Base-by-base conservation (phyloP, 1,140 invertebrate genomes). In the Cryptotermes secundus region DNA sequence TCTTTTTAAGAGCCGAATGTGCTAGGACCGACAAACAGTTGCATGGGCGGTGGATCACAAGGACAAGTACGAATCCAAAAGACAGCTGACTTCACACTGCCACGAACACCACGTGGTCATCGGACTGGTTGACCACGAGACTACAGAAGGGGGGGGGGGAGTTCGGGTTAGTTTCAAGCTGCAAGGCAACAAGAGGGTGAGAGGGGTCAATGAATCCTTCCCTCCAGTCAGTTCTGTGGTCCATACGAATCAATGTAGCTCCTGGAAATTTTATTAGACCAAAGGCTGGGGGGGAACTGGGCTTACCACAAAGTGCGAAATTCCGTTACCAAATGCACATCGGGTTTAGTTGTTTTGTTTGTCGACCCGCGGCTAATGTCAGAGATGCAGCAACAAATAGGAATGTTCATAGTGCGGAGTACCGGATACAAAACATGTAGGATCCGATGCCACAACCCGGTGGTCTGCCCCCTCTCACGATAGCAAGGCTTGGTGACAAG, bases 21-120 rank as follows among this genome's bases (percentile, higher is more conserved):
- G 59, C 2, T 72, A 26, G 31, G 26, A 72, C 45, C 45, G 16
- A 49, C 45, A 42, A 42, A 59, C 53, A 72, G 59, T n/a, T n/a
- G 59, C n/a, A 10, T 72, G 59, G n/a, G 26, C n/a, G 59, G 4
- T 72, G 59, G 59, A 26, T n/a, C 59, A n/a, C 59, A 72, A 26
- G 26, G 59, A 72, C 59, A 12, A 7, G 7, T 72, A 72, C 26
- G 26, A 72, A 10, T n/a, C 59, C 14, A 72, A 26, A 72, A 31
- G 59, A 72, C 59, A 72, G 59, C 59, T 72, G 26, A 72, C 59
- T 31, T 72, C 31, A 72, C 59, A 72, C 59, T 31, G 53, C 3
- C 53, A 22, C 53, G 16, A n/a, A 72, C 59, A 72, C 59, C 59
- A 72, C 59, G 59, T 72, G 59, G 59, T 72, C 59, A 72, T 72